Evolutionary conservation across 2,113 vertebrate species (phyloP).

Genomic region (Etheostoma cragini): DNA sequence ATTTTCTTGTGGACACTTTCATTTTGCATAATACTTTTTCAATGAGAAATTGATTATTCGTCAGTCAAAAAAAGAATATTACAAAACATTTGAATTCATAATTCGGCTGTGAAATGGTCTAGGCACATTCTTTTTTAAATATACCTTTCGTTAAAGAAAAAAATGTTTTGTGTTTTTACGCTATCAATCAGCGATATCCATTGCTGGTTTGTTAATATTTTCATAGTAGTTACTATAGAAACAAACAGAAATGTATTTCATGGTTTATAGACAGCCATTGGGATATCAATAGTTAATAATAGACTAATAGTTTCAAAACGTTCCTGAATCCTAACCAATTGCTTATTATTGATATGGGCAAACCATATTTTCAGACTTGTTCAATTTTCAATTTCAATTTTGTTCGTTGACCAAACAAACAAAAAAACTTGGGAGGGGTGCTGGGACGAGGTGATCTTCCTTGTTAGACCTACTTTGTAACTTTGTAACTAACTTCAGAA

Average conservation of each 20-base stretch:
- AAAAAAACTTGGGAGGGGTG: not conserved
- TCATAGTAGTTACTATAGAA: not conserved
- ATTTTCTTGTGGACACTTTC: not conserved
- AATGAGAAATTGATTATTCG: not conserved
- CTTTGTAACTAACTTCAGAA: constrained; percentile 59
- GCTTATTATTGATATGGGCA: not conserved
- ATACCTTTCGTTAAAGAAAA: not conserved
- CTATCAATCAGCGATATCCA: not conserved
- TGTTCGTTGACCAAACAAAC: not conserved
- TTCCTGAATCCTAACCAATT: not conserved
- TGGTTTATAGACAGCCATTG: not conserved
- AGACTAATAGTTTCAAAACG: not conserved
- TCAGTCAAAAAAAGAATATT: not conserved
- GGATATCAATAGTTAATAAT: too few relatives aligned
- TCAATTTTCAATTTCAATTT: too few relatives aligned
- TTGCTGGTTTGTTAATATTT: not conserved
- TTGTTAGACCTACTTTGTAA: constrained; percentile 21
- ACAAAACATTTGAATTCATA: too few relatives aligned
- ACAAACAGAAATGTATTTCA: not conserved
- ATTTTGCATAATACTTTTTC: not conserved
- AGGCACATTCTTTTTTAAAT: not conserved
- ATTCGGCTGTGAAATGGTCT: not conserved
- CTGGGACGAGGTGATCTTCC: not conserved
- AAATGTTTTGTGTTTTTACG: not conserved
- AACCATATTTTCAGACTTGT: not conserved